Evolutionary conservation across 2,888 invertebrate species (phyloP).

Genomic region (Rotaria macrura): DNA sequence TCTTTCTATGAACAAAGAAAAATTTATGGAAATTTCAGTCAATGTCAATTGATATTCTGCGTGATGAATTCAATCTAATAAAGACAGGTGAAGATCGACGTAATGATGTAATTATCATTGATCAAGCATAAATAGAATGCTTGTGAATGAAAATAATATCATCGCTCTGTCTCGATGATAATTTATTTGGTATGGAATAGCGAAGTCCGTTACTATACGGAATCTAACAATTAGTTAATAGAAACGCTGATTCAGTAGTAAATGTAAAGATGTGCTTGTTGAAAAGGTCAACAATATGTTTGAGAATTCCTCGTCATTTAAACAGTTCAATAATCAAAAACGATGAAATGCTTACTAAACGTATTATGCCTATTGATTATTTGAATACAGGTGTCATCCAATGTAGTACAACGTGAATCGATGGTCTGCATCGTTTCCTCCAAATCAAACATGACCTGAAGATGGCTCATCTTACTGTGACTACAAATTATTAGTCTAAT

Average conservation of each 20-base stretch:
- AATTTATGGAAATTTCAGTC: constrained; percentile 32
- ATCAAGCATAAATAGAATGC: constrained; percentile 25
- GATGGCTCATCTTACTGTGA: background rate
- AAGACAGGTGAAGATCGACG: background rate
- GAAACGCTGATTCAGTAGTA: background rate
- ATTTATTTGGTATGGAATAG: constrained; percentile 27
- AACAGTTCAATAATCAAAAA: constrained; percentile 34
- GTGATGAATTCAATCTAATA: no score
- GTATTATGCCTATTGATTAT: constrained; percentile 10
- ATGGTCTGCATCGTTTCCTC: constrained; percentile 33
- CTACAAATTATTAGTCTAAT: background rate
- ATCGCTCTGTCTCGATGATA: constrained; percentile 23
- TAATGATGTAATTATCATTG: constrained; percentile 22
- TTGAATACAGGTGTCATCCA: constrained; percentile 25
- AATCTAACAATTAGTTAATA: constrained; percentile 2
- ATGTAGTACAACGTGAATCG: constrained; percentile 35
- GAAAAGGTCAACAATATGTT: background rate
- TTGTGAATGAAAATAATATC: constrained; percentile 28
- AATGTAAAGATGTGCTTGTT: background rate
- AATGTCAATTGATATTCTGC: constrained; percentile 27
- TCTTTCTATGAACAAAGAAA: constrained; percentile 30
- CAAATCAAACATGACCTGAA: background rate
- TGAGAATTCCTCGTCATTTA: background rate
- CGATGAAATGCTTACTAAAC: constrained; percentile 20
- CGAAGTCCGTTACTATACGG: constrained; percentile 21